Conservation (phyloP, 2,888 invertebrate species). For the Hybos culiciformis region DNA sequence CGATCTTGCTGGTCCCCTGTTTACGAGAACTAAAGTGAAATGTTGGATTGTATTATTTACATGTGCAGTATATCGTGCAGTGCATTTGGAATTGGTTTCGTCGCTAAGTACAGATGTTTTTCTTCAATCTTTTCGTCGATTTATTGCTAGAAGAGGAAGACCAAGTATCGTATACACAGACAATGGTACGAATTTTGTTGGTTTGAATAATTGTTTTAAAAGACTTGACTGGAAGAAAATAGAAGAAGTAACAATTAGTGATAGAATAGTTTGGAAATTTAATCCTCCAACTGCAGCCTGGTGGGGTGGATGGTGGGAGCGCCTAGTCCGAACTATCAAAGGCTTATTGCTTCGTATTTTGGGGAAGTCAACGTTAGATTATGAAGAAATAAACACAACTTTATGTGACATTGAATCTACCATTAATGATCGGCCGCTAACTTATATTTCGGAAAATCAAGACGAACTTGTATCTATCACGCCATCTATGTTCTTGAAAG, state of each 20-base stretch:
- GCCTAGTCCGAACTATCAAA: slow-evolving; percentile 29
- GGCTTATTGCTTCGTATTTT: slow-evolving; percentile 23
- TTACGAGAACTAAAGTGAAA: neutral
- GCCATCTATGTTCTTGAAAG: slow-evolving; percentile 21
- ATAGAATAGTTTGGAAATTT: slow-evolving; percentile 22
- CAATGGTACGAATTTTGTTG: slow-evolving; percentile 1
- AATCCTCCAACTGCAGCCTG: slow-evolving; percentile 31
- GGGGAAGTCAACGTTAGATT: slow-evolving; percentile 21
- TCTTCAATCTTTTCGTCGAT: neutral
- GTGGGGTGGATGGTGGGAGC: slow-evolving; percentile 36
- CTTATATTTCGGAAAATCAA: slow-evolving; percentile 18
- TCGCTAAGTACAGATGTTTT: neutral
- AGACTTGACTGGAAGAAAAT: neutral
- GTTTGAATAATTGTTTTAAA: slow-evolving; percentile 2
- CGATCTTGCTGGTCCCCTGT: slow-evolving; percentile 4
- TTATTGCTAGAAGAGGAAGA: neutral
- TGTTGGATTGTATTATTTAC: slow-evolving; percentile 3
- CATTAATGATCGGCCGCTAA: slow-evolving; percentile 27
- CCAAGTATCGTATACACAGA: neutral
- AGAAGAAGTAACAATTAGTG: slow-evolving; percentile 2
- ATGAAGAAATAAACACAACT: slow-evolving; percentile 12
- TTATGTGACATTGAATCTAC: slow-evolving; percentile 19
- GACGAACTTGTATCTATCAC: slow-evolving; percentile 17
- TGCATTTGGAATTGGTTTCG: slow-evolving; percentile 2
- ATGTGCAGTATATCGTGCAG: slow-evolving; percentile 2